These are phyloP conservation scores for Casuarius casuarius DNA, from an alignment of 2,113 vertebrate species.

Conservation along the genomic window DNA sequence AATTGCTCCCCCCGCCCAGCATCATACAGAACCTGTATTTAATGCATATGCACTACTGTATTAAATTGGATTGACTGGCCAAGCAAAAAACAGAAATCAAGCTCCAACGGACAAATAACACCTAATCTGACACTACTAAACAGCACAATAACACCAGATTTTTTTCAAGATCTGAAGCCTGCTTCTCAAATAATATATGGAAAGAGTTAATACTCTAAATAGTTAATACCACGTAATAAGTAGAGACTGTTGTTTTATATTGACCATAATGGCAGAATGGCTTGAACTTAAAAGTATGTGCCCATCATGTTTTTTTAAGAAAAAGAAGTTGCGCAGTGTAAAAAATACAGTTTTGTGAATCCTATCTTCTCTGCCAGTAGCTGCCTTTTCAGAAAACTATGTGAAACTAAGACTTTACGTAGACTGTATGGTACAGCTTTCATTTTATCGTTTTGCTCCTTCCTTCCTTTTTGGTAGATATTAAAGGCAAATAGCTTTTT, in stretches of 20 bases:
- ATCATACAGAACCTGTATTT: neutral
- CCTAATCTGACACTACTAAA: neutral
- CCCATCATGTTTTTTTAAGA: neutral
- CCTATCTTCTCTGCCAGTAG: neutral
- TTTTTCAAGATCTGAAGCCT: neutral
- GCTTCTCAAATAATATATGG: neutral
- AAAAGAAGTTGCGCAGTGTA: neutral
- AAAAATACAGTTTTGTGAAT: neutral
- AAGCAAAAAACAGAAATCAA: neutral
- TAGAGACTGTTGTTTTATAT: neutral
- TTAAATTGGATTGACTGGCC: neutral
- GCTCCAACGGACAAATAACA: neutral
- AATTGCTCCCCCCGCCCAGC: neutral
- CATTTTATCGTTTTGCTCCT: neutral
- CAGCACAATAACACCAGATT: neutral
- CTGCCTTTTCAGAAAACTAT: neutral
- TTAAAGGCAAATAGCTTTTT: neutral
- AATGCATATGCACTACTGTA: neutral
- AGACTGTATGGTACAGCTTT: neutral
- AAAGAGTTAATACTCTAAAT: neutral
- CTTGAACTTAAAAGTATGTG: neutral
- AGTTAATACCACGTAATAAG: neutral
- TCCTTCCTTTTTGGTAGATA: neutral
- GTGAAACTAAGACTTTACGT: neutral
- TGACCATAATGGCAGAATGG: neutral